Evolutionary conservation across 2,888 invertebrate genomes (phyloP).

Genomic region (Xanthostigma xanthostigma): DNA sequence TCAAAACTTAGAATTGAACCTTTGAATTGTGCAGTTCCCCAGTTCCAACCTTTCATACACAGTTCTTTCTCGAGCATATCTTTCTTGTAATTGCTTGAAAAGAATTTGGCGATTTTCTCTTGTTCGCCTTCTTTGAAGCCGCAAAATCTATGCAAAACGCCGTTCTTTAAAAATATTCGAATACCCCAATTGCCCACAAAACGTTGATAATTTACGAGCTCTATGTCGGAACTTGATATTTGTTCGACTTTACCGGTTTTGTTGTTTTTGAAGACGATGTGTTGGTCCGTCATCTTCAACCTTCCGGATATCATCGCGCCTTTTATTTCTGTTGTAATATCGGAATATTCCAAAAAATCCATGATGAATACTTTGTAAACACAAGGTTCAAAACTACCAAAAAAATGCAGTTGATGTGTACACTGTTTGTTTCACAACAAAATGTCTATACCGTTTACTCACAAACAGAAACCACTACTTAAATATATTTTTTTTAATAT

Average conservation of each 20-base stretch:
- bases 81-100: conserved; percentile 65
- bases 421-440: too few species aligned
- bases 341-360: conserved; percentile 81
- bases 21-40: conserved; percentile 91
- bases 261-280: conserved; percentile 83
- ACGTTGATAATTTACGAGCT: conserved; percentile 81
- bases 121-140: conserved; percentile 90
- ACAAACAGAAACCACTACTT: too few species aligned
- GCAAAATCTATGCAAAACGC: conserved; percentile 76
- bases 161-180: conserved; percentile 78
- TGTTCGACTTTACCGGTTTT: conserved; percentile 96
- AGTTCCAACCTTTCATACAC: conserved; percentile 96
- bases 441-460: too few species aligned
- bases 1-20: conserved; percentile 78
- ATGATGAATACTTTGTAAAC: conserved; percentile 24
- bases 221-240: conserved; percentile 69
- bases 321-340: conserved; percentile 69
- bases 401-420: too few species aligned
- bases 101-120: conserved; percentile 84
- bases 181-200: conserved; percentile 84
- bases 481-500: too few species aligned
- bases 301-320: conserved; percentile 82
- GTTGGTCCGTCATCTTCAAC: conserved; percentile 81
- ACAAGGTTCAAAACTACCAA: too few species aligned
- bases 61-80: conserved; percentile 84